Conservation (phyloP, 2,797 vertebrate genomes). For the Sphaeramia orbicularis region DNA sequence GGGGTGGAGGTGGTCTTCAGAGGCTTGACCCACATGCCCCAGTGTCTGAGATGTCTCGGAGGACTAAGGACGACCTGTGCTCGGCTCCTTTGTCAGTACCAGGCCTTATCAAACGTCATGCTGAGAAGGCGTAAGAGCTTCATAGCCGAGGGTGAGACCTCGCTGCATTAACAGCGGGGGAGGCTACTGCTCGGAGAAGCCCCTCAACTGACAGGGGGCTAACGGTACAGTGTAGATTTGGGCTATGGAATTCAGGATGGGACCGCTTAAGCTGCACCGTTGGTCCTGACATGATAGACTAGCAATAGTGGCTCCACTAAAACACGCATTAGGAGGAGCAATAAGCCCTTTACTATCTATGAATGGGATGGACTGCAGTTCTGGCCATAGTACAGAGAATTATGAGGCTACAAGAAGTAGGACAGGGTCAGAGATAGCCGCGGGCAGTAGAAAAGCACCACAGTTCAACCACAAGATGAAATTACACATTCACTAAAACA, state of each 20-base stretch:
- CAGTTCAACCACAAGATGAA: slow-evolving; percentile 8
- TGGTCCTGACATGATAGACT: slow-evolving; percentile 3
- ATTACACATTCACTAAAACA: slow-evolving; percentile 23
- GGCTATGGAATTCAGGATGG: background rate
- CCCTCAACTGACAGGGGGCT: slow-evolving; percentile 38
- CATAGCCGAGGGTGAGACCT: slow-evolving; percentile 31
- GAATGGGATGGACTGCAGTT: slow-evolving; percentile 14
- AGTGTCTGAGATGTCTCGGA: slow-evolving; percentile 37
- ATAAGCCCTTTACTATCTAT: slow-evolving; percentile 8
- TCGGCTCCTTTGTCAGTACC: slow-evolving; percentile 44
- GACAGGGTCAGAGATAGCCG: slow-evolving; percentile 28
- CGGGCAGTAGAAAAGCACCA: background rate
- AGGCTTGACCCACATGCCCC: slow-evolving; percentile 55
- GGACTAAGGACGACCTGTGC: slow-evolving; percentile 39
- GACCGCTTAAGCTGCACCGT: slow-evolving; percentile 7
- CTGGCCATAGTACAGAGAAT: slow-evolving; percentile 15
- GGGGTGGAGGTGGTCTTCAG: slow-evolving; percentile 33
- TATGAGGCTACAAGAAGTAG: background rate
- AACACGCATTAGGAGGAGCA: slow-evolving; percentile 13
- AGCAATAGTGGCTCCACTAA: slow-evolving; percentile 2
- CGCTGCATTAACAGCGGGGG: slow-evolving; percentile 6
- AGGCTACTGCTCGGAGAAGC: slow-evolving; percentile 33
- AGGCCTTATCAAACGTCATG: slow-evolving; percentile 22
- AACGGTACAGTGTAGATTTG: slow-evolving; percentile 22
- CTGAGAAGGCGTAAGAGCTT: slow-evolving; percentile 20